Evolutionary conservation across 2,888 invertebrate species (phyloP).

Genomic region (Linhomoeus sp.): DNA sequence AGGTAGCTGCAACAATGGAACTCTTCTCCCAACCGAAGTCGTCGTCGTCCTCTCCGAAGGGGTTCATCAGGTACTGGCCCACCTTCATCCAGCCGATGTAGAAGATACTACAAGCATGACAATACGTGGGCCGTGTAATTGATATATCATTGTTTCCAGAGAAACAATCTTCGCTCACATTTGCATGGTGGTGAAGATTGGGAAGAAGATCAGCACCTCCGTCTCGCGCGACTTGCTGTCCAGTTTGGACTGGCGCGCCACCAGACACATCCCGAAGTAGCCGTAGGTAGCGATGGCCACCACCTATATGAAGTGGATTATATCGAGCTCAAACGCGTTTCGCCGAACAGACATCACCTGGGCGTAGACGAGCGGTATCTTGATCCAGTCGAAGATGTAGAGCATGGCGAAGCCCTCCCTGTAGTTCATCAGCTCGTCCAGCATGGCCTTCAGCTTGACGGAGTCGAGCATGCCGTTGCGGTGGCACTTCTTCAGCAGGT

Average conservation of each 20-base stretch:
- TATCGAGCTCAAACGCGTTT: background rate
- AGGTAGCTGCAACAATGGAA: no score
- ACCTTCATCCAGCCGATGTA: constrained; percentile 37
- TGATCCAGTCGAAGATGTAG: constrained; percentile 34
- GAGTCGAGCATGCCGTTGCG: constrained; percentile 29
- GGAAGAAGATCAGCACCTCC: constrained; percentile 11
- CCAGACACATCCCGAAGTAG: no score
- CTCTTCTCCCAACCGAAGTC: no score
- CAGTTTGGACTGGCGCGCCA: constrained; percentile 31
- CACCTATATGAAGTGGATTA: no score
- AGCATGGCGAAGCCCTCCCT: constrained; percentile 31
- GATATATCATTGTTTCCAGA: no score
- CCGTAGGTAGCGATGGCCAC: no score
- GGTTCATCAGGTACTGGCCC: background rate
- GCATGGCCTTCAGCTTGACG: constrained; percentile 26
- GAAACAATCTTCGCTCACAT: no score
- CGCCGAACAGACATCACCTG: constrained; percentile 20
- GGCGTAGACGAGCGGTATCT: constrained; percentile 32
- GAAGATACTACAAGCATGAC: no score
- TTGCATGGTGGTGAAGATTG: background rate
- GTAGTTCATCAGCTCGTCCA: constrained; percentile 26
- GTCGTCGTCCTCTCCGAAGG: no score
- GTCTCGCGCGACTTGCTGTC: constrained; percentile 10
- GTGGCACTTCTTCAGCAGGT: constrained; percentile 25
- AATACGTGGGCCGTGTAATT: no score